A percentile compares a stretch with the other conserved stretches of the same genome.
These are phyloP conservation scores for Borostomias antarcticus DNA, from an alignment of 2,797 vertebrate genomes.

Conservation along the genomic window DNA sequence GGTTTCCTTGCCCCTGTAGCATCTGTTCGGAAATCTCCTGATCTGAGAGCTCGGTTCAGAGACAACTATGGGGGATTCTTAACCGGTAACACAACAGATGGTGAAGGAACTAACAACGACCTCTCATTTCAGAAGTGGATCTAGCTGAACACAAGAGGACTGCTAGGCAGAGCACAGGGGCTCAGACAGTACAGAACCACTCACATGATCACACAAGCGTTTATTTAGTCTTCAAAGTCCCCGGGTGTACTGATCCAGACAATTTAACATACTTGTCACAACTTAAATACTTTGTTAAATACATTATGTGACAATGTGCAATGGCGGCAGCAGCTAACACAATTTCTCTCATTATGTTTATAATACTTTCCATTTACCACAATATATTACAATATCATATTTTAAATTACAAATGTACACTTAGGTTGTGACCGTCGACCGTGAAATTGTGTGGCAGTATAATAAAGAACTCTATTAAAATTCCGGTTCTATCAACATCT, in stretches of 20 bases:
- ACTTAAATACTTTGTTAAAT: not conserved
- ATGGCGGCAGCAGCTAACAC: conserved; percentile 12
- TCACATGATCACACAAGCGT: not conserved
- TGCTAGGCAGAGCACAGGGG: too few species aligned
- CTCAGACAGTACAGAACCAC: not conserved
- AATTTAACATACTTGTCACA: not conserved
- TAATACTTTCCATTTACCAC: conserved; percentile 5
- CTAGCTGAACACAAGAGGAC: too few species aligned
- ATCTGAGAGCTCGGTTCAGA: too few species aligned
- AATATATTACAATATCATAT: not conserved
- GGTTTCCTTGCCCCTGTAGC: too few species aligned
- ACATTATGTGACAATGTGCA: conserved; percentile 10
- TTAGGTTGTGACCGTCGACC: not conserved
- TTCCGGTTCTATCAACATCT: too few species aligned
- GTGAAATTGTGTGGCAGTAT: not conserved
- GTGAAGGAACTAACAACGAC: too few species aligned
- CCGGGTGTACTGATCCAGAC: not conserved
- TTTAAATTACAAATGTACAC: conserved; percentile 16
- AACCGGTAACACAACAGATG: too few species aligned
- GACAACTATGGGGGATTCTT: too few species aligned
- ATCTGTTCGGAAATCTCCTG: too few species aligned
- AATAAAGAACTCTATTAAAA: too few species aligned
- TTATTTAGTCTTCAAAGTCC: not conserved
- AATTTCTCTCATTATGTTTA: not conserved
- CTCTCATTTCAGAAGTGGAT: too few species aligned